Base-by-base conservation (phyloP, 2,113 vertebrate genomes). In the Tetrao urogallus region DNA sequence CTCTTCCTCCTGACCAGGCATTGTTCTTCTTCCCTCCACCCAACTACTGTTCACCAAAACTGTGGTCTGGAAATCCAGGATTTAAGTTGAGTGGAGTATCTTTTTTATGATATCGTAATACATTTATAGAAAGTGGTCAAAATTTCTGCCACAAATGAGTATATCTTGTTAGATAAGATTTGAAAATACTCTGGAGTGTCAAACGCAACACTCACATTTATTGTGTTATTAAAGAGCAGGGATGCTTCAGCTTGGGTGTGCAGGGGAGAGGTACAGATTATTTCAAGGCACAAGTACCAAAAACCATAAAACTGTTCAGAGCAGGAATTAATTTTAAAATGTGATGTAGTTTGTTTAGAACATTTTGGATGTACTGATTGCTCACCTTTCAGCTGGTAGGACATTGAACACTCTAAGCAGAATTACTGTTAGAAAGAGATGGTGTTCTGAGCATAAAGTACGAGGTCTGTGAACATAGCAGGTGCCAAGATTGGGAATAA, bases 311-410 rank as follows among this genome's bases (percentile, higher is more conserved):
- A 75, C 32, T 54, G 9, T 83, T 95, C 61, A 76, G 58, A 92
- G 30, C 13, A 65, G 78, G 60, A 94, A 93, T 60, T 47, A 69
- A 89, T 96, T 93, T 90, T 81, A 69, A 93, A 95, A 77, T 72
- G 24, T 28, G 58, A 27, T 45, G 38, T 42, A 58, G 11, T 65
- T 63, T n/a, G 3, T 56, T 89, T 71, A 82, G 61, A 92, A 82
- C 38, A 19, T 27, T 40, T 4, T 28, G 13, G 30, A 56, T 78
- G 64, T 50, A 52, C 36, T 11, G 78, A 22, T 21, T 92, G 86
- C 34, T 87, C 92, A 64, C 52, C 63, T 21, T 82, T 90, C 50
- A 90, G 22, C 50, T 95, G 38, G 66, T 40, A 75, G 50, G 70
- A 75, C 54, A 76, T 78, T 30, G 70, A 92, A 52, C 52, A 21